Conservation (phyloP, 2,797 vertebrate genomes). For the Diceros bicornis region DNA sequence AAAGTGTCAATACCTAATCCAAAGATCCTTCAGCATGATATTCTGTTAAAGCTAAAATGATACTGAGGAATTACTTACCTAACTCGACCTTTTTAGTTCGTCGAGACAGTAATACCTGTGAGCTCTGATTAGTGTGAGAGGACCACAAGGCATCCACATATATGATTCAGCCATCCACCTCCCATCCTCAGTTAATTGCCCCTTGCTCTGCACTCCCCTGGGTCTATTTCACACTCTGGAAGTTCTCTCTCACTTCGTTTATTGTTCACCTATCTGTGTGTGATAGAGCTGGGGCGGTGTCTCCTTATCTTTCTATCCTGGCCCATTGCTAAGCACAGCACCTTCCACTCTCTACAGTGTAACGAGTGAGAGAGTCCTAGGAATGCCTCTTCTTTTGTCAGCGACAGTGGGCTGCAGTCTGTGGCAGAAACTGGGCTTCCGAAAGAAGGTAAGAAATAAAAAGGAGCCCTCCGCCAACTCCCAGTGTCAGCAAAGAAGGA, state of each 20-base stretch:
- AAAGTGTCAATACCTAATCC: background rate
- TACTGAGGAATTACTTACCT: background rate
- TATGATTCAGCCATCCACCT: background rate
- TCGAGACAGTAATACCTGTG: background rate
- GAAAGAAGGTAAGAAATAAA: background rate
- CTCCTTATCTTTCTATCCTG: background rate
- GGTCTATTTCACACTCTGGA: background rate
- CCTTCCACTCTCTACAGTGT: background rate
- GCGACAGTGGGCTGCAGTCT: background rate
- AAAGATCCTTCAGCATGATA: background rate
- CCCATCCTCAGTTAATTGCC: too few species aligned
- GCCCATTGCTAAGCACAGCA: background rate
- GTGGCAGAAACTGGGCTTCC: background rate
- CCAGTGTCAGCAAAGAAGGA: slow-evolving; percentile 86
- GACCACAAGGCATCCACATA: background rate
- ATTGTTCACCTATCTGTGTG: background rate
- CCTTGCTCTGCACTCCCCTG: background rate
- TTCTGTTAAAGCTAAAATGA: background rate
- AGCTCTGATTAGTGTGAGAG: background rate
- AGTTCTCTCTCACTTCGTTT: background rate
- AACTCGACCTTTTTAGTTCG: background rate
- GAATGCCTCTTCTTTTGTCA: background rate
- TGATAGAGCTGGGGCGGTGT: too few species aligned
- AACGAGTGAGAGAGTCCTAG: background rate
- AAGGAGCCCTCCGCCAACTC: slow-evolving; percentile 41